Evolutionary conservation across 2,888 invertebrate genomes (phyloP), one percentile per base, ranked within the genome.

Genomic region (Cheilosia urbana): DNA sequence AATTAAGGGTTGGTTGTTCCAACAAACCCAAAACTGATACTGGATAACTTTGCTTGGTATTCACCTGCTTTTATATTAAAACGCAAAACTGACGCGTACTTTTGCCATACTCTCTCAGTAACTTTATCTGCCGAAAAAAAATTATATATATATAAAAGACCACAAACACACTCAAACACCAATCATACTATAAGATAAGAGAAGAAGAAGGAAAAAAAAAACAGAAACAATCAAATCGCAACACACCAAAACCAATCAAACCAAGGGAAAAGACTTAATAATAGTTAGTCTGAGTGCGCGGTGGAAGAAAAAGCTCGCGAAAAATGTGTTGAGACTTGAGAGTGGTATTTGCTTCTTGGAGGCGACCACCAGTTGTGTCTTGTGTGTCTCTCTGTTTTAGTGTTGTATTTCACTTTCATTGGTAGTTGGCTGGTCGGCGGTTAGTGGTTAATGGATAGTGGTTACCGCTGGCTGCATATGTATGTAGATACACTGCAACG

Each of bases 1-100:
- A 87, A 62, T 87, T 88, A 87, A 87, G 91, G 90, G 90, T 88
- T 90, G 90, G 89, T 91, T 88, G 89, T 88, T 89, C 89, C 90
- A 90, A 91, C 91, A 91, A 92, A 91, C 90, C 92, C 92, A 91
- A 90, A 91, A 91, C 89, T 90, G 90, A 89, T 91, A 92, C 92
- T 92, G 92, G 91, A 92, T 92, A 91, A 90, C 91, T 92, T 91
- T 88, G 90, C 89, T 89, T 88, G 89, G 89, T 89, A 89, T 88
- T 88, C 89, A 87, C 91, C 87, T 90, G 91, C 92, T 92, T 92
- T 92, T 92, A 92, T 92, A 92, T 88, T 87, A 73, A 77, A 79
- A 60, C 37, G 79, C 55, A 78, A 84, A 83, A 88, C 75, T 69
- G 51, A 73, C 68, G 58, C 83, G 58, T 60, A 53, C 58, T 58